A percentile compares a stretch with the other conserved stretches of the same genome.
Evolutionary conservation across 2,113 vertebrate species (phyloP).

Genomic region (Petrocephalus microphthalmus): DNA sequence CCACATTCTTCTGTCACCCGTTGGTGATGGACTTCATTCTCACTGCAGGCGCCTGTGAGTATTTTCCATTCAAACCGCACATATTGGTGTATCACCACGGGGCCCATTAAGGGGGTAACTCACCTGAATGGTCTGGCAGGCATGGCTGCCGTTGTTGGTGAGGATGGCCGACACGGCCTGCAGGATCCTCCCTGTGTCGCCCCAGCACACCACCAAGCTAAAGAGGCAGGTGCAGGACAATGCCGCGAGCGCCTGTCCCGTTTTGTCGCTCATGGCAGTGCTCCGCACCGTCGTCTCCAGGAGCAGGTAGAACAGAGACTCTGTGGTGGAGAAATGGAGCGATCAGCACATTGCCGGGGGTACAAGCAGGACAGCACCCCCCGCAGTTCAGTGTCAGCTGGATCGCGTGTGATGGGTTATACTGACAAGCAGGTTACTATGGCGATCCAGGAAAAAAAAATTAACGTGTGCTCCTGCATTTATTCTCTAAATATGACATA

Average conservation of each 20-base stretch:
- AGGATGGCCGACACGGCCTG: slow-evolving; percentile 97
- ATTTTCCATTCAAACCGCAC: not conserved
- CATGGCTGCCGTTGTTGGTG: slow-evolving; percentile 96
- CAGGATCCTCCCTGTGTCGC: slow-evolving; percentile 90
- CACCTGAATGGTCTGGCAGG: slow-evolving; percentile 97
- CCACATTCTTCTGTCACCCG: not conserved
- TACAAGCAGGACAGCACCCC: not conserved
- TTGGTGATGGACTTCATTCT: not conserved
- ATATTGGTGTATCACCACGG: not conserved
- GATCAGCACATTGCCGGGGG: not conserved
- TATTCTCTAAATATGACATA: not conserved
- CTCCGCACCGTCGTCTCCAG: slow-evolving; percentile 94
- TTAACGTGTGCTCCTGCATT: not conserved
- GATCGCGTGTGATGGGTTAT: not conserved
- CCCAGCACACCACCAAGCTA: slow-evolving; percentile 95
- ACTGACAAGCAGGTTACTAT: not conserved
- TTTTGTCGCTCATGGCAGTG: slow-evolving; percentile 88
- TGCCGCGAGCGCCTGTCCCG: slow-evolving; percentile 88
- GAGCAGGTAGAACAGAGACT: slow-evolving; percentile 92
- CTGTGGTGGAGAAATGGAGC: slow-evolving; percentile 53
- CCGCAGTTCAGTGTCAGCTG: not conserved
- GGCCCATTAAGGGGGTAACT: not conserved
- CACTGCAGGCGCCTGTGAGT: too few species aligned
- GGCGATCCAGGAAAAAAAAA: not conserved
- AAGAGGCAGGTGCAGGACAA: slow-evolving; percentile 97